Conservation (phyloP, 2,113 vertebrate species). For the Ageneiosus marmoratus region DNA sequence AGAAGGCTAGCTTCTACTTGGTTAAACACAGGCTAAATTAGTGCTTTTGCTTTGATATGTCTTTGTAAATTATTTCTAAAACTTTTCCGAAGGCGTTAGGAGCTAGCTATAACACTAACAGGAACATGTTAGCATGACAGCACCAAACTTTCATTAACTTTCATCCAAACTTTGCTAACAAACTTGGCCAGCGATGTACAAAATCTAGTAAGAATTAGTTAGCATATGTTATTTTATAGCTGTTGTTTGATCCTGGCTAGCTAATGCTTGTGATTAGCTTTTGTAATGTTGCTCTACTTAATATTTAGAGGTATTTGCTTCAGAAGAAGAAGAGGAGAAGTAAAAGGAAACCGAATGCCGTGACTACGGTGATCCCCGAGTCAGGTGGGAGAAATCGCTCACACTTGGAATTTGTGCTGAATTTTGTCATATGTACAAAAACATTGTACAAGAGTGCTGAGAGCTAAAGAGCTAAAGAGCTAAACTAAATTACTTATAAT, state of each 20-base stretch:
- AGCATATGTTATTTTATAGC: neutral
- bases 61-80: neutral
- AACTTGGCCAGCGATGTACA: neutral
- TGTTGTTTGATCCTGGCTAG: neutral
- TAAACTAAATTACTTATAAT: too few relatives aligned
- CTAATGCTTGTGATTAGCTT: neutral
- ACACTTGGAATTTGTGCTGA: neutral
- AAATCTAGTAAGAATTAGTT: neutral
- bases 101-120: neutral
- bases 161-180: neutral
- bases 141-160: too few relatives aligned
- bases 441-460: too few relatives aligned
- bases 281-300: too few relatives aligned
- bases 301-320: too few relatives aligned
- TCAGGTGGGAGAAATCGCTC: slow-evolving; percentile 9
- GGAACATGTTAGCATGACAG: too few relatives aligned
- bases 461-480: too few relatives aligned
- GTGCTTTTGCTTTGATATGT: neutral
- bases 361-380: slow-evolving; percentile 12
- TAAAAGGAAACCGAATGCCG: slow-evolving; percentile 1
- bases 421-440: neutral
- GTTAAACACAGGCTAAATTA: neutral
- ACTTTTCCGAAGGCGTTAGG: neutral
- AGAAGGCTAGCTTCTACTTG: neutral
- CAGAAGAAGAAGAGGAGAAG: slow-evolving; percentile 1